Percentiles rank a stretch among this genome's conserved stretches.
Conservation (phyloP, 2,113 vertebrate genomes). For the Patagioenas fasciata region DNA sequence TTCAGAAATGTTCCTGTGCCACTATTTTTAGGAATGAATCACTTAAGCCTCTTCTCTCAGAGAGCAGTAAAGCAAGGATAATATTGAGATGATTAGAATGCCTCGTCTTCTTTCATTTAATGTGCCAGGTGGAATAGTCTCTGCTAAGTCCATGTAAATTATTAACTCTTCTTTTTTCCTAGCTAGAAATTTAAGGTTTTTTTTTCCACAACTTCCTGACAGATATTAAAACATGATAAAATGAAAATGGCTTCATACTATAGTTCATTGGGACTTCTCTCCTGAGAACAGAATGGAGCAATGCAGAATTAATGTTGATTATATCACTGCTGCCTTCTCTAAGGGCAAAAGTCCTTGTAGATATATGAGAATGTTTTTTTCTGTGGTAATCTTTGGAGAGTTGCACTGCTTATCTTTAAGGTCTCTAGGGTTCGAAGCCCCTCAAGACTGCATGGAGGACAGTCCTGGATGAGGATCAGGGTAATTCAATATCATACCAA, state of each 20-base stretch:
- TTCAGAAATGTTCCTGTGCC: background rate
- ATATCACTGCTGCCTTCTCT: background rate
- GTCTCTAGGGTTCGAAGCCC: background rate
- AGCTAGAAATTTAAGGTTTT: background rate
- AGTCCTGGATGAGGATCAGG: background rate
- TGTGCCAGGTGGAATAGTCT: background rate
- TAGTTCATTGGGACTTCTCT: background rate
- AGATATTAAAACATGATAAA: slow-evolving; percentile 42
- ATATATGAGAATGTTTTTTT: background rate
- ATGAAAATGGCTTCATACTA: background rate
- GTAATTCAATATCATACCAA: background rate
- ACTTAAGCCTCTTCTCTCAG: background rate
- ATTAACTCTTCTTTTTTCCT: slow-evolving; percentile 14
- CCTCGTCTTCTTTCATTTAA: background rate
- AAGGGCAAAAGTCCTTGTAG: background rate
- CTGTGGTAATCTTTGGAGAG: background rate
- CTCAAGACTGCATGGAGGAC: background rate
- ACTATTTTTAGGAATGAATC: background rate
- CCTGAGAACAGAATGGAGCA: background rate
- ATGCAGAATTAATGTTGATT: slow-evolving; percentile 28
- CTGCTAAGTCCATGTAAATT: background rate
- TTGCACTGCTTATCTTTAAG: background rate
- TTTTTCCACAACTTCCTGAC: background rate
- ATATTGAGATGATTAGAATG: background rate
- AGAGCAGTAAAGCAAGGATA: background rate